Conservation (phyloP, 2,797 vertebrate genomes). For the Sebastes trivittatus region DNA sequence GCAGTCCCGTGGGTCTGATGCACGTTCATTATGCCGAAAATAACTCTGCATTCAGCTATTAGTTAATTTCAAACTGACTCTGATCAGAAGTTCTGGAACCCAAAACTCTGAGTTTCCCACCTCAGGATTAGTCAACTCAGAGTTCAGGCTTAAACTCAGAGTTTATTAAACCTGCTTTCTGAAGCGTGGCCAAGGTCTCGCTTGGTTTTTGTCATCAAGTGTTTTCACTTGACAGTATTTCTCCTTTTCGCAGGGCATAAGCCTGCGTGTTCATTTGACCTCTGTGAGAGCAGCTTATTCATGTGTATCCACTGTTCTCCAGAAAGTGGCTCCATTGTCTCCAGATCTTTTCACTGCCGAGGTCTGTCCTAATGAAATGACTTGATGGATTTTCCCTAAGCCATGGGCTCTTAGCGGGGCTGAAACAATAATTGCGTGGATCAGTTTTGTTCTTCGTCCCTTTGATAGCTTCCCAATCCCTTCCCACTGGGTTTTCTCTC, state of each 20-base stretch:
- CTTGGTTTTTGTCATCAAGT: constrained; percentile 5
- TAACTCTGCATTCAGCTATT: too few species aligned
- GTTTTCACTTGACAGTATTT: constrained; percentile 41
- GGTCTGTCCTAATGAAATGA: constrained; percentile 65
- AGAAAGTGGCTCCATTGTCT: constrained; percentile 63
- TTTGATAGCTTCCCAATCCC: constrained; percentile 60
- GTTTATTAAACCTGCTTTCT: too few species aligned
- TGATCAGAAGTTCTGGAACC: too few species aligned
- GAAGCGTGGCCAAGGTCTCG: not conserved
- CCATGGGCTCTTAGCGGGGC: constrained; percentile 42
- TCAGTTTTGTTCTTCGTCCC: constrained; percentile 52
- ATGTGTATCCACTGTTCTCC: constrained; percentile 30
- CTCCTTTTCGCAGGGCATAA: constrained; percentile 16
- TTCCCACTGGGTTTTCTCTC: constrained; percentile 23
- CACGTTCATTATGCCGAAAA: too few species aligned
- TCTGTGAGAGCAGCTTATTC: constrained; percentile 51
- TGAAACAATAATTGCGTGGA: constrained; percentile 61
- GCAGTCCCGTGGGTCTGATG: too few species aligned
- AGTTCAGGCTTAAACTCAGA: too few species aligned
- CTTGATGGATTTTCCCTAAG: constrained; percentile 71
- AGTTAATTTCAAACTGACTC: too few species aligned
- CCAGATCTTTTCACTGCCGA: constrained; percentile 50
- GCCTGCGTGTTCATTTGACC: constrained; percentile 52
- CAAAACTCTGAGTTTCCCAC: too few species aligned
- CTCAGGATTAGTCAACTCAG: too few species aligned